Conservation (phyloP, 2,888 invertebrate species). For the Drosophila robusta region DNA sequence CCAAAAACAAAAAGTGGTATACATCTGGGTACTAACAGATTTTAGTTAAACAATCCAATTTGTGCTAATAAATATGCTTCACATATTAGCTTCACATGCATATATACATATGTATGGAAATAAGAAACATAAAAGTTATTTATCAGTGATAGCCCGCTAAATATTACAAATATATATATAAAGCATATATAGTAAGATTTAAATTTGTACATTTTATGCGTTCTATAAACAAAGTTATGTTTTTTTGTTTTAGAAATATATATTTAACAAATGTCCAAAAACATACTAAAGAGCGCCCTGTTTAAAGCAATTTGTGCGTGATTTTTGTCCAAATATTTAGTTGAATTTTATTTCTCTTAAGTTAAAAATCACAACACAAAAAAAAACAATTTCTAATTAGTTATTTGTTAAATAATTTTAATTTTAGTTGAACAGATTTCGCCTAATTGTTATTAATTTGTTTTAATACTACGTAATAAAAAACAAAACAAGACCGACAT, state of each 20-base stretch:
- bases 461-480: constrained; percentile 58
- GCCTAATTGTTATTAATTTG: constrained; percentile 68
- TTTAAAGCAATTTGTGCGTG: constrained; percentile 64
- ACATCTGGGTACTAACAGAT: constrained; percentile 19
- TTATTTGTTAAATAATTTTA: constrained; percentile 79
- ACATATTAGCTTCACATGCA: constrained; percentile 45
- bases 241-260: constrained; percentile 30
- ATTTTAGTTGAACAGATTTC: constrained; percentile 61
- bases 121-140: constrained; percentile 55
- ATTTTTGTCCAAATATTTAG: constrained; percentile 78
- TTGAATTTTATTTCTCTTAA: constrained; percentile 51
- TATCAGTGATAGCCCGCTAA: constrained; percentile 70
- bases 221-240: constrained; percentile 51
- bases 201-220: constrained; percentile 68
- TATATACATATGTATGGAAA: constrained; percentile 21
- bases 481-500: constrained; percentile 37
- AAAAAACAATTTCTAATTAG: constrained; percentile 50
- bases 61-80: constrained; percentile 55
- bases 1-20: background rate
- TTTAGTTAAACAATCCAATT: constrained; percentile 29
- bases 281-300: constrained; percentile 53
- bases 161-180: constrained; percentile 47
- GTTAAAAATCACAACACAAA: constrained; percentile 29
- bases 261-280: constrained; percentile 48
- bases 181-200: constrained; percentile 46